phyloP scores from a whole-genome alignment of 2,113 vertebrate species.

The Prietella phreatophila region DNA sequence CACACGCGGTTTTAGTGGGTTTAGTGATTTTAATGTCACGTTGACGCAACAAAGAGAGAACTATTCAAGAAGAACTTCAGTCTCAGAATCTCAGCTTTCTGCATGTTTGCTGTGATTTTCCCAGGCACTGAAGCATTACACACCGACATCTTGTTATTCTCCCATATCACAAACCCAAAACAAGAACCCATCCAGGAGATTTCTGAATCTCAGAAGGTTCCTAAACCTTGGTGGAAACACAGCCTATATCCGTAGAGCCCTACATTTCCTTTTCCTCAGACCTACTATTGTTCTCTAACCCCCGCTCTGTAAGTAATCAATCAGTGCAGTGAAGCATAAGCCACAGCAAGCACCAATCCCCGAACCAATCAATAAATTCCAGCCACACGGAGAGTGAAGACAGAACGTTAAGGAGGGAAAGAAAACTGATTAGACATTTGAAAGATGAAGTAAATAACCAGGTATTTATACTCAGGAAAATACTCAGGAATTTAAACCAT shows the following conservation, averaged over 20 bases:
- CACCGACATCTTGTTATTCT: not conserved
- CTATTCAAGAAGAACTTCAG: not conserved
- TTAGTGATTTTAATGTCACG: not conserved
- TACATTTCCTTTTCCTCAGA: conserved; percentile 24
- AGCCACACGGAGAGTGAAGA: conserved; percentile 6
- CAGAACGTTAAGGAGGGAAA: not conserved
- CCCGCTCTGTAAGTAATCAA: conserved; percentile 36
- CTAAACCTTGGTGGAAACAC: not conserved
- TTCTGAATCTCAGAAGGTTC: not conserved
- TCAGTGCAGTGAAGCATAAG: conserved; percentile 36
- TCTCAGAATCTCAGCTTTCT: not conserved
- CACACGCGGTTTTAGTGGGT: not conserved
- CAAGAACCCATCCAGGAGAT: not conserved
- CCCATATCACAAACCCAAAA: not conserved
- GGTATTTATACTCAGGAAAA: conserved; percentile 15
- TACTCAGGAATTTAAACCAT: not conserved
- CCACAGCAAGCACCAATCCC: conserved; percentile 26
- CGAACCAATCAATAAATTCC: conserved; percentile 28
- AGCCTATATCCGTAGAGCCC: not conserved
- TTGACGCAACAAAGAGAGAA: not conserved
- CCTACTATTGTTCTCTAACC: conserved; percentile 24
- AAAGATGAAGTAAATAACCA: not conserved
- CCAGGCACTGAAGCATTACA: not conserved
- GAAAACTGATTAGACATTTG: not conserved
- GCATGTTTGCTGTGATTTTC: not conserved